phyloP scores from a whole-genome alignment of 2,797 vertebrate genomes.

The Heteromormyrus szaboi region DNA sequence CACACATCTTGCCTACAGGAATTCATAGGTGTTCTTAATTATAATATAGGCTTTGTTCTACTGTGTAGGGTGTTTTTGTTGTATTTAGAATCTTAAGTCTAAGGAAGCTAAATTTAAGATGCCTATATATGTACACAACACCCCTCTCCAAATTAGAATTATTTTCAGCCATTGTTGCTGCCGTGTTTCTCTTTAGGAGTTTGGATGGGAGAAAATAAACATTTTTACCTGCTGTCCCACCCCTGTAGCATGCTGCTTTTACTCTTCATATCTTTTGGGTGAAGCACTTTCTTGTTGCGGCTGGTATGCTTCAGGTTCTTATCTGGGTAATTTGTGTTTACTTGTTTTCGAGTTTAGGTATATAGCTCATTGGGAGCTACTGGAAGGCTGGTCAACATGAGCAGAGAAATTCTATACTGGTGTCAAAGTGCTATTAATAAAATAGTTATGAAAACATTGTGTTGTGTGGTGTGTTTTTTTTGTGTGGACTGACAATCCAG shows the following conservation, averaged over 20 bases:
- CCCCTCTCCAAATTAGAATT: neutral
- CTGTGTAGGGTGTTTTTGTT: neutral
- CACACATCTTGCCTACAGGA: constrained; percentile 17
- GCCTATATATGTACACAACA: constrained; percentile 18
- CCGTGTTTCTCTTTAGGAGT: constrained; percentile 19
- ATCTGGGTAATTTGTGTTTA: constrained; percentile 48
- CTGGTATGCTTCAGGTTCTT: constrained; percentile 33
- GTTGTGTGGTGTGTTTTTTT: constrained; percentile 23
- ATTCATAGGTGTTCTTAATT: constrained; percentile 23
- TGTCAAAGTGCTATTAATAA: constrained; percentile 73
- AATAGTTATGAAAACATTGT: constrained; percentile 46
- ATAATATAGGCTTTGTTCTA: neutral
- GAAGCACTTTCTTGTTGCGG: constrained; percentile 27
- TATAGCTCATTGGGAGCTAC: constrained; percentile 54
- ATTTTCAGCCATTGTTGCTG: constrained; percentile 2
- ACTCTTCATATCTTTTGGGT: constrained; percentile 18
- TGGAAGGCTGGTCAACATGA: neutral
- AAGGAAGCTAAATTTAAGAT: constrained; percentile 22
- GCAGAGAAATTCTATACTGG: constrained; percentile 54
- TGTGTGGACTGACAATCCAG: neutral
- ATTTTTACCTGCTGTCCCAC: constrained; percentile 3
- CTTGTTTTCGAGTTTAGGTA: constrained; percentile 53
- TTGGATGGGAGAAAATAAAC: neutral
- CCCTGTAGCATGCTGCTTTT: constrained; percentile 49
- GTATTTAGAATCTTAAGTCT: neutral